Evolutionary conservation across 1,140 invertebrate species (phyloP), one percentile per base, ranked within the genome.

Genomic region (Helicoverpa armigera): DNA sequence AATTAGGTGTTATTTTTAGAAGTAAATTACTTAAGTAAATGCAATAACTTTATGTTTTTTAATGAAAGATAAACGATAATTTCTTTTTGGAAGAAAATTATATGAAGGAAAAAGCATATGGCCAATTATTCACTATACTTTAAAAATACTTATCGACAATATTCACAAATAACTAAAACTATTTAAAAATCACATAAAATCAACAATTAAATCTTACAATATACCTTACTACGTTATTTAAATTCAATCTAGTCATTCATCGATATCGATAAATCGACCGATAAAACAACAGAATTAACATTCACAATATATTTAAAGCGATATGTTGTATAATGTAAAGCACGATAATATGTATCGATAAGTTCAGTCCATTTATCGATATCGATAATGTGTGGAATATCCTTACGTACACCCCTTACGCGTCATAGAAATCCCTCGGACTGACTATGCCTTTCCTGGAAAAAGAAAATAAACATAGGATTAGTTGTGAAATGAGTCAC

Each of bases 401-500:
- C 29, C 60, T 77, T 54, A 77, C 75, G 50, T 77, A 53, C 61
- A 61, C 76, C 48, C 85, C 79, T 67, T 50, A 89, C 79, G 85
- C 87, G 54, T 77, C 82, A 83, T 86, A 87, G 65, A 87, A 82
- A 58, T 89, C 86, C 35, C 84, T 75, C 10, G 84, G 88, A 74
- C 85, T 85, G 79, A 85, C 67, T 73, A 81, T 72, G 74, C 56
- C 79, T 78, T 80, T 85, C 70, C 88, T 89, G 88, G 65, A 89
- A 89, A 35, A 16, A 3, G 14, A 43, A 65, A 43, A 43, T 35
- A 3, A 63, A 23, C 1, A 43, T 10, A n/a, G 16, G 16, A 65
- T 43, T 10, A 43, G 2, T 16, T n/a, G 14, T 43, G 14, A 14
- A 5, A 43, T n/a, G 9, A 61, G 12, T 61, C 12, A n/a, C n/a